Evolutionary conservation across 2,797 vertebrate species (phyloP), one percentile per base, ranked within the genome.

Genomic region (Melanotaenia pygmaea): DNA sequence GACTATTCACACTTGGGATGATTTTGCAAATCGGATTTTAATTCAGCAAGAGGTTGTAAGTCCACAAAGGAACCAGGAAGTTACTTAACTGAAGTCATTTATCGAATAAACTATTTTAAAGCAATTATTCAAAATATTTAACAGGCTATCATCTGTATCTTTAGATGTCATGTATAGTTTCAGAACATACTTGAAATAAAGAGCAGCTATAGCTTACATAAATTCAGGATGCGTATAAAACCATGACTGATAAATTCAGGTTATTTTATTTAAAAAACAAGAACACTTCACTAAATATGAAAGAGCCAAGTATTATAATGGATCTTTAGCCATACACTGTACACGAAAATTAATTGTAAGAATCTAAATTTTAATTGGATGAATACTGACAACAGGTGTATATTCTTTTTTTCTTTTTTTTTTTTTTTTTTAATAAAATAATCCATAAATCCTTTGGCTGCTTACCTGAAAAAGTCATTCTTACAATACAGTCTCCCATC

Each of bases 391-490:
- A 45, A 7, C 43, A 20, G 43, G 16, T 20, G 40, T 7, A 20
- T 10, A 13, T 22, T 1, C 22, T 10, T 50, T 54, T 51, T 26
- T 6, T 54, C 14, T 54, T 54, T 13, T 2, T 28, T 28, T 28
- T 22, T 1, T 1, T 10, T 50, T 54, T 51, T 3, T 34, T 58
- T 45, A 11, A 32, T 10, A 4, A 24, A 30, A 24, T 14, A n/a
- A 54, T 34, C 24, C 26, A 35, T 5, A 60, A 13, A 45, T 38
- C n/a, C 13, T 13, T 35, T 22, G 45, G 22, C 22, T 64, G 47
- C 91, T 96, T 91, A 97, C 97, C 97, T 97, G 90, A 98, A 98
- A 90, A 98, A 98, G 95, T 98, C 97, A 18, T 96, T 96, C 91
- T 97, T 98, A 94, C 97, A 98, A 79, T 98, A 98, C 59, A 98